phyloP scores from a whole-genome alignment of 2,797 vertebrate species.

The Cryptoblepharus egeriae region DNA sequence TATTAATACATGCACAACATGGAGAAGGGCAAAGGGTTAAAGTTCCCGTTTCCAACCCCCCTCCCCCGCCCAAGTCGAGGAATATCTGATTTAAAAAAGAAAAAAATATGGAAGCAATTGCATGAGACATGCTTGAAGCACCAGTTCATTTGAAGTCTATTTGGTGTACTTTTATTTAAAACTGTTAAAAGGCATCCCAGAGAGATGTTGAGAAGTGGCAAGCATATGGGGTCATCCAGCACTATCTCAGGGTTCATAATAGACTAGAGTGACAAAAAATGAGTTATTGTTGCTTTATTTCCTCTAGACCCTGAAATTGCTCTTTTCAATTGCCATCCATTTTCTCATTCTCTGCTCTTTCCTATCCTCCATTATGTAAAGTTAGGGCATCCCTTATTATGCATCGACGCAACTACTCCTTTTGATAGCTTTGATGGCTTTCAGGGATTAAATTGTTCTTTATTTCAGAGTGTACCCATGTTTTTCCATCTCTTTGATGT shows the following conservation, averaged over 20 bases:
- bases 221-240: background rate
- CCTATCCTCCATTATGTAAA: background rate
- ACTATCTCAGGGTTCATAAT: background rate
- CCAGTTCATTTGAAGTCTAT: too few relatives aligned
- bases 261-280: background rate
- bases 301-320: background rate
- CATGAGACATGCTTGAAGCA: too few relatives aligned
- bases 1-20: too few relatives aligned
- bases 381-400: background rate
- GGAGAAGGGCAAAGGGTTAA: too few relatives aligned
- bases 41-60: too few relatives aligned
- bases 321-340: background rate
- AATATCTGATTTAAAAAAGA: too few relatives aligned
- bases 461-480: background rate
- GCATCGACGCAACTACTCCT: background rate
- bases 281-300: background rate
- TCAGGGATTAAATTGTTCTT: slow-evolving; percentile 15
- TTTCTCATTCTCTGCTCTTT: fast-evolving
- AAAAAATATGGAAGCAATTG: too few relatives aligned
- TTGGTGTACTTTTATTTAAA: background rate
- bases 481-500: slow-evolving; percentile 4
- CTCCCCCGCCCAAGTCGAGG: too few relatives aligned
- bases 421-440: background rate
- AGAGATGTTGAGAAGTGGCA: background rate
- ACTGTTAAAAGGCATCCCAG: background rate